Conservation (phyloP, 1,140 invertebrate genomes). For the Oryctes rhinoceros region DNA sequence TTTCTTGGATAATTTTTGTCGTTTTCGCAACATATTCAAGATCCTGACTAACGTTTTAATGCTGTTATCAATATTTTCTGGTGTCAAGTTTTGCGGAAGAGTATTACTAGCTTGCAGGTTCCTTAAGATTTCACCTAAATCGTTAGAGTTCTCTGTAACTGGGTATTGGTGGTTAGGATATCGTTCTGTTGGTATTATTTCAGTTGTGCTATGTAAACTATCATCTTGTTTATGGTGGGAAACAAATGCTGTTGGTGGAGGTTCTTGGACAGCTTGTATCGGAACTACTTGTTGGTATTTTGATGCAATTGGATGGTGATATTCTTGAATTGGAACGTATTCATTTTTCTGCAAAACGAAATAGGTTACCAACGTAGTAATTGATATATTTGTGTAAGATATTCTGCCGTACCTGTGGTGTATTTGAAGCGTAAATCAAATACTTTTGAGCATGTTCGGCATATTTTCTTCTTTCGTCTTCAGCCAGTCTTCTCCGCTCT, state of each 20-base stretch:
- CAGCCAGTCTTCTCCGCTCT: neutral
- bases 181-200: neutral
- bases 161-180: conserved; percentile 11
- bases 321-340: conserved; percentile 12
- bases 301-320: neutral
- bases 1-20: conserved; percentile 54
- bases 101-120: conserved; percentile 76
- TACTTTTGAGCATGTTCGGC: conserved; percentile 29
- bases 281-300: neutral
- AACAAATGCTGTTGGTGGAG: conserved; percentile 29
- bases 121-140: conserved; percentile 65
- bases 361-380: neutral
- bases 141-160: conserved; percentile 50
- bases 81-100: conserved; percentile 75
- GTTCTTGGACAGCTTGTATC: neutral
- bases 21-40: conserved; percentile 67
- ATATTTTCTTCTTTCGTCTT: neutral
- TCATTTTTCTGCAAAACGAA: conserved; percentile 10
- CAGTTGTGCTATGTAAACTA: neutral
- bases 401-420: neutral
- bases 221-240: conserved; percentile 7
- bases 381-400: neutral
- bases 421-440: conserved; percentile 7
- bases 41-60: conserved; percentile 79
- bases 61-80: conserved; percentile 79